Base-by-base conservation (phyloP, 2,888 invertebrate species). In the Brenthis hecate region DNA sequence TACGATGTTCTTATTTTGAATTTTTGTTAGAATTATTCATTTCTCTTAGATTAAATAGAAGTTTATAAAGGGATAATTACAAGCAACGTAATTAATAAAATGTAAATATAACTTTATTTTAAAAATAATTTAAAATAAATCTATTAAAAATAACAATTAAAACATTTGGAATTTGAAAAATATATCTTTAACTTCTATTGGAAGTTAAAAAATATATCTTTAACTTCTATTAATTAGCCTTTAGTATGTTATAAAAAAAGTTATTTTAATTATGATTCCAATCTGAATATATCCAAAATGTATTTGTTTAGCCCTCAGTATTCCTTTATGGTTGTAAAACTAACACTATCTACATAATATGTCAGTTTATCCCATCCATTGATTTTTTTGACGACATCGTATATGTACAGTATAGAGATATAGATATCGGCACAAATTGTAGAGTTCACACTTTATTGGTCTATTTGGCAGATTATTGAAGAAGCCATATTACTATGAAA, bases 141-240 rank as follows among this genome's bases (percentile, higher is more conserved):
- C n/a, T 11, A n/a, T 47, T 50, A 3, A 60, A 60, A 28, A 50
- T 60, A 50, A 60, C 50, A 50, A 60, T 23, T 60, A 60, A 60
- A 28, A 4, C n/a, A 16, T 58, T 23, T 14, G 28, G 6, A 13
- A 47, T 23, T 54, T 6, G 4, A 6, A 54, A 23, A 13, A 54
- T 4, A 23, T 54, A 28, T 11, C 28, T 4, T 47, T 48, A 23
- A 8, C 23, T 48, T 48, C 28, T 23, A 23, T 6, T 28, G 4
- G 5, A 5, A 13, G 19, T 19, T 8, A 19, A 6, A 54, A 23
- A 13, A 54, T 4, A 23, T 54, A 28, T 11, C 28, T 4, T 47
- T 48, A 23, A 8, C 23, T 48, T 48, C 28, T 23, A 23, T 47
- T 57, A 47, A 23, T 47, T 57, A 47, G 47, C 13, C 47, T 6